Conservation (phyloP, 2,888 invertebrate species). For the Sphaeridia pumilis region DNA sequence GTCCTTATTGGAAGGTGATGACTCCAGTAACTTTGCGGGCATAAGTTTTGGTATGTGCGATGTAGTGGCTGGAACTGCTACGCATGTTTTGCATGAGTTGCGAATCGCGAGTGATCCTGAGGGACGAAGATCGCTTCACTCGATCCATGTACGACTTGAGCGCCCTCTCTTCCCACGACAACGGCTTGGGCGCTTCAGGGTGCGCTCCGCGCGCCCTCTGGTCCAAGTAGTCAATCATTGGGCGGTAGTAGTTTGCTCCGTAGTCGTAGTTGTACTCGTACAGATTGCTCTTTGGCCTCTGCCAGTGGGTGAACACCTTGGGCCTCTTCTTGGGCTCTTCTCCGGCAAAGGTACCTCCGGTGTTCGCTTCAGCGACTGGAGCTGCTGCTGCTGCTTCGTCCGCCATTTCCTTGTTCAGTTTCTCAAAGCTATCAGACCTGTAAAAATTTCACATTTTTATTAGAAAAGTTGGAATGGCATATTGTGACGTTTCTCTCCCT, state of each 20-base stretch:
- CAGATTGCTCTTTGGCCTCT: conserved; percentile 29
- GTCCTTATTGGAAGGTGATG: conserved; percentile 8
- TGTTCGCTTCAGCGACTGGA: background rate
- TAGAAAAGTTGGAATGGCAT: too few relatives aligned
- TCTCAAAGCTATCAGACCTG: conserved; percentile 1
- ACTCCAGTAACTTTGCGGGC: conserved; percentile 14
- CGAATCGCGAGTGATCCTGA: conserved; percentile 23
- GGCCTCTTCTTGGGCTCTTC: conserved; percentile 30
- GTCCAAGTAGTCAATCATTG: conserved; percentile 74
- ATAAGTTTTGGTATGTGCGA: conserved; percentile 33
- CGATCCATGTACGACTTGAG: conserved; percentile 31
- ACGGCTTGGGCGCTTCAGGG: conserved; percentile 26
- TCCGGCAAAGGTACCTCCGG: conserved; percentile 30
- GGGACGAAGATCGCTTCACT: conserved; percentile 20
- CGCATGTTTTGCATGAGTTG: conserved; percentile 31
- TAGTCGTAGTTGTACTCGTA: conserved; percentile 64
- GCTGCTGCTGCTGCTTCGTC: conserved; percentile 11
- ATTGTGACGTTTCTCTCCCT: too few relatives aligned
- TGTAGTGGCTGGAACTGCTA: conserved; percentile 29
- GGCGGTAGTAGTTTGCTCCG: conserved; percentile 73
- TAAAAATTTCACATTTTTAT: background rate
- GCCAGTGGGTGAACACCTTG: conserved; percentile 34
- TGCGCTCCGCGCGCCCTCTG: conserved; percentile 27
- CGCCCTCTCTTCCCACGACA: conserved; percentile 35
- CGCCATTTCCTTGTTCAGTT: conserved; percentile 22